Evolutionary conservation across 2,797 vertebrate genomes (phyloP).

Genomic region (Alcedo atthis): DNA sequence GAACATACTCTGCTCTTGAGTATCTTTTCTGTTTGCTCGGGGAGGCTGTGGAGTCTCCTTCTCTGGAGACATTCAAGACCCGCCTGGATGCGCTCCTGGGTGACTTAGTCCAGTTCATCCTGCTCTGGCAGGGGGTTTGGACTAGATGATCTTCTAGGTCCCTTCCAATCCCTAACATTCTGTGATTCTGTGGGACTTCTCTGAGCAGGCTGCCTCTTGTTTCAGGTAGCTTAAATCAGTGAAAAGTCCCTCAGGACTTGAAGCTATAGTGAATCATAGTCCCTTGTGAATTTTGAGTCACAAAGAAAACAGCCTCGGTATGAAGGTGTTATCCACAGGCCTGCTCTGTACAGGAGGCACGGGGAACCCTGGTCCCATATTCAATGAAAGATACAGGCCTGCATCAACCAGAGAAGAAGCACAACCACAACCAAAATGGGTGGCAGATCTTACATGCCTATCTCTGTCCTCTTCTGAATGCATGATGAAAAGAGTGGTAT

Average conservation of each 20-base stretch:
- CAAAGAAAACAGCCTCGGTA: not conserved
- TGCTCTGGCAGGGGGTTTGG: too few species aligned
- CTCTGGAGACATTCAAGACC: too few species aligned
- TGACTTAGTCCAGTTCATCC: too few species aligned
- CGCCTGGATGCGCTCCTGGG: too few species aligned
- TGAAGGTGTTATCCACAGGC: not conserved
- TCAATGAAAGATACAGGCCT: not conserved
- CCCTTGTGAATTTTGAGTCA: not conserved
- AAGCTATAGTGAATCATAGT: not conserved
- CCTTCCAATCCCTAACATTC: too few species aligned
- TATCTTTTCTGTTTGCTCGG: too few species aligned
- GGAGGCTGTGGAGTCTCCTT: too few species aligned
- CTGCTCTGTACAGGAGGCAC: not conserved
- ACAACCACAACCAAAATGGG: not conserved
- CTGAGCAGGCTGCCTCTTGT: not conserved
- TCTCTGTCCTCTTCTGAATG: not conserved
- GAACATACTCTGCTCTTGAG: too few species aligned
- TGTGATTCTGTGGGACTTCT: not conserved
- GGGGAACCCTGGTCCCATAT: not conserved
- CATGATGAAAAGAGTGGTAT: not conserved
- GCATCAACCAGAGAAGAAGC: not conserved
- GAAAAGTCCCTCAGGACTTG: not conserved
- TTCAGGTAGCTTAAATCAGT: not conserved
- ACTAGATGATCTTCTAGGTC: too few species aligned
- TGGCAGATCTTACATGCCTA: not conserved